Percentiles rank a stretch among this genome's conserved stretches.
phyloP scores from a whole-genome alignment of 2,797 vertebrate genomes.

The Sebastes aleutianus region DNA sequence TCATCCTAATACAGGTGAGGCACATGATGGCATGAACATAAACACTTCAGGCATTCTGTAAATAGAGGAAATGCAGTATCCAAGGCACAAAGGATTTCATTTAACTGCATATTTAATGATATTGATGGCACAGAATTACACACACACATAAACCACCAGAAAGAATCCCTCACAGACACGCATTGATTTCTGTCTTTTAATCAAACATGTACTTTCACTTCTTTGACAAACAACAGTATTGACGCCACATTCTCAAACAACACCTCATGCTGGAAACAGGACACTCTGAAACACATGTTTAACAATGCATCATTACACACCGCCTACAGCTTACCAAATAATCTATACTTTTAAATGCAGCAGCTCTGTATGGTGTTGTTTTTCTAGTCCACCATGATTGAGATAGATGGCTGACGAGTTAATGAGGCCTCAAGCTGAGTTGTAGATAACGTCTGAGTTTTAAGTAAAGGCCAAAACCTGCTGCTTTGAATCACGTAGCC shows the following conservation, averaged over 20 bases:
- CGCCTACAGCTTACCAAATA: conserved; percentile 18
- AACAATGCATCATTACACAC: conserved; percentile 13
- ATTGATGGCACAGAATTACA: background rate
- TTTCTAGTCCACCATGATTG: background rate
- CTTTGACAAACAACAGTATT: conserved; percentile 27
- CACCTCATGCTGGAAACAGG: conserved; percentile 6
- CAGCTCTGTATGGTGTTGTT: background rate
- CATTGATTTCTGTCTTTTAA: conserved; percentile 32
- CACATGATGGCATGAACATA: background rate
- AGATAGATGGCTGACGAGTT: background rate
- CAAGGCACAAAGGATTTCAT: background rate
- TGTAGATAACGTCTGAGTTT: conserved; percentile 3
- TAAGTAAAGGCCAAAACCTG: background rate
- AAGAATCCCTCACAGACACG: background rate
- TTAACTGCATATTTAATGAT: background rate
- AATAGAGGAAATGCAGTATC: background rate
- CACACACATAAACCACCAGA: background rate
- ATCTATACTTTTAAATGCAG: conserved; percentile 24
- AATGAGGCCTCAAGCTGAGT: conserved; percentile 1
- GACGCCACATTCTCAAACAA: conserved; percentile 15
- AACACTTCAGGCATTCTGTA: background rate
- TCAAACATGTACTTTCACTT: conserved; percentile 22
- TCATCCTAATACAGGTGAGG: conserved; percentile 92
- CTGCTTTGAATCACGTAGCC: background rate
- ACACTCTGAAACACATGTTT: background rate